Evolutionary conservation across 2,113 vertebrate genomes (phyloP).

Genomic region (Nestor notabilis): DNA sequence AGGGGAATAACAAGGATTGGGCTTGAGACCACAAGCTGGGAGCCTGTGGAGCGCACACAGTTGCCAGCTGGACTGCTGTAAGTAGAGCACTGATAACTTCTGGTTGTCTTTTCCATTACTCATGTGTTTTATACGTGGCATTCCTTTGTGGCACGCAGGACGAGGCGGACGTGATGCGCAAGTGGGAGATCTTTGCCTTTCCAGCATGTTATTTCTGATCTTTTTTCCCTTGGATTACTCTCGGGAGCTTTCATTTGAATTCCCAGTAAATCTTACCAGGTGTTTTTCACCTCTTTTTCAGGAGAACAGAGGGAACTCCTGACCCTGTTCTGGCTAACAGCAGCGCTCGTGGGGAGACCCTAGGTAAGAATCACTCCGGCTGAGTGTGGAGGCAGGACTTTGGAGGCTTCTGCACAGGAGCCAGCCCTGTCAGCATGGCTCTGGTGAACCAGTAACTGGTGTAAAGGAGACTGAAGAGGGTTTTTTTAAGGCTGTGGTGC

Average conservation of each 20-base stretch:
- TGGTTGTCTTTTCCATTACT: not conserved
- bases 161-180: not conserved
- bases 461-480: not conserved
- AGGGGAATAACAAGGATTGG: not conserved
- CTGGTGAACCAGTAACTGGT: not conserved
- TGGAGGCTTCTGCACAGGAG: not conserved
- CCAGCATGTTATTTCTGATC: not conserved
- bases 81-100: not conserved
- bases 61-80: constrained; percentile 15
- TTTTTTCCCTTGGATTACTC: not conserved
- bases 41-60: not conserved
- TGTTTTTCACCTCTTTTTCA: not conserved
- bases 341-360: fast-evolving
- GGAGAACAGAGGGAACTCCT: not conserved
- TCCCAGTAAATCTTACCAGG: not conserved
- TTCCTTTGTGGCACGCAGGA: not conserved
- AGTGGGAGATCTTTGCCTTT: not conserved
- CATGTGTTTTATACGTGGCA: not conserved
- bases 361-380: not conserved
- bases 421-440: not conserved
- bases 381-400: not conserved
- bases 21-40: not conserved
- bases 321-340: not conserved
- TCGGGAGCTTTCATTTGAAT: not conserved
- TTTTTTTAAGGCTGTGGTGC: not conserved